phyloP scores from a whole-genome alignment of 1,140 invertebrate species.

The Heliconius eleuchia region DNA sequence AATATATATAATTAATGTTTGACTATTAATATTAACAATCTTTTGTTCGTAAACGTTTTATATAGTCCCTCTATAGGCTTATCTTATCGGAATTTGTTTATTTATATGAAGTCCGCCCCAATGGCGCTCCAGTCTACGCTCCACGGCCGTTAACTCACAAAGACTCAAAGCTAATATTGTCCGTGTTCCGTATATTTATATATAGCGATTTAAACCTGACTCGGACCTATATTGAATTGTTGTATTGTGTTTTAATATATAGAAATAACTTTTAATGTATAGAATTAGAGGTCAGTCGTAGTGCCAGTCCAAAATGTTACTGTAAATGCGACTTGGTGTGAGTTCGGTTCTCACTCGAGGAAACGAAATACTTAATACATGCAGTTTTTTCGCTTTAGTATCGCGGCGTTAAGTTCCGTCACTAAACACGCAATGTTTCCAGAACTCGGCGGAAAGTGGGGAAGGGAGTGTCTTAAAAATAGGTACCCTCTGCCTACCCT shows the following conservation, averaged over 20 bases:
- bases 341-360: too few species aligned
- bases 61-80: conserved; percentile 2
- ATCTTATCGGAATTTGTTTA: conserved; percentile 21
- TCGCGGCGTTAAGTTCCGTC: too few species aligned
- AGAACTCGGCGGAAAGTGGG: too few species aligned
- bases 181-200: conserved; percentile 32
- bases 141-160: conserved; percentile 32
- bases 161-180: conserved; percentile 40
- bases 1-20: too few species aligned
- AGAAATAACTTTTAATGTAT: not conserved
- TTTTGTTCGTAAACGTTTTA: not conserved
- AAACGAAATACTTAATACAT: too few species aligned
- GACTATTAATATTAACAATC: not conserved
- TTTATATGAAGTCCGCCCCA: conserved; percentile 31
- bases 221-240: not conserved
- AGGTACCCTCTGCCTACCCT: too few species aligned
- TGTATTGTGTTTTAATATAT: not conserved
- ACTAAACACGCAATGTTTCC: too few species aligned
- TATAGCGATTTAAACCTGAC: conserved; percentile 27
- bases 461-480: too few species aligned
- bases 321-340: too few species aligned
- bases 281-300: too few species aligned
- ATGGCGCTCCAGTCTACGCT: conserved; percentile 26
- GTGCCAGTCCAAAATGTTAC: too few species aligned
- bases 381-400: too few species aligned